Conservation (phyloP, 2,113 vertebrate species). For the Microcebus lehilahytsara region DNA sequence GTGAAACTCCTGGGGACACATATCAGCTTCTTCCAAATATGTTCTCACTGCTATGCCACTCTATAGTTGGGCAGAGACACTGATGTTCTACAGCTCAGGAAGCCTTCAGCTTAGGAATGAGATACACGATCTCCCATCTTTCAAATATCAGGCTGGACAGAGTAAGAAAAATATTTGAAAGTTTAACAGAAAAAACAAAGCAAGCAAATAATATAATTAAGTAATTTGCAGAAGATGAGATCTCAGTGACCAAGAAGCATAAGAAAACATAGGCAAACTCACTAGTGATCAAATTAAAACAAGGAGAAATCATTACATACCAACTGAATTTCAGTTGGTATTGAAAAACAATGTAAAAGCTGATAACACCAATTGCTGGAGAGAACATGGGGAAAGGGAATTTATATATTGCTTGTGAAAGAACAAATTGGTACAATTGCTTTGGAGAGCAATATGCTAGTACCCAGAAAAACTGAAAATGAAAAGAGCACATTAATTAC, state of each 20-base stretch:
- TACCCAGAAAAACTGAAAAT: slow-evolving; percentile 26
- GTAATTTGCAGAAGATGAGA: neutral
- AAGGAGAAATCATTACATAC: neutral
- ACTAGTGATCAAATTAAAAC: neutral
- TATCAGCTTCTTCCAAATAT: neutral
- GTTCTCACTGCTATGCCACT: neutral
- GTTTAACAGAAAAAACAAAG: neutral
- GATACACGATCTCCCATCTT: neutral
- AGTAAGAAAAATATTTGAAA: neutral
- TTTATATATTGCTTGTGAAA: neutral
- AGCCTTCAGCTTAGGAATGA: neutral
- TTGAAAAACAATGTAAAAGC: neutral
- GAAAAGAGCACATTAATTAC: neutral
- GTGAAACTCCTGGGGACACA: neutral
- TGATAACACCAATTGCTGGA: neutral
- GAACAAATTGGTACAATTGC: neutral
- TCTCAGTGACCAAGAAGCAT: neutral
- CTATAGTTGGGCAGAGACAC: neutral
- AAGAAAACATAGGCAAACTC: neutral
- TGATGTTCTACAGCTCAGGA: neutral
- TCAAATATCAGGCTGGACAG: neutral
- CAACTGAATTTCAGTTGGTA: neutral
- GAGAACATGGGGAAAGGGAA: neutral
- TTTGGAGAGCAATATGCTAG: neutral
- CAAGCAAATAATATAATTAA: neutral